Evolutionary conservation across 92 coral and sea anemone genomes (phyloP).

Genomic region (Palythoa caribaeorum): DNA sequence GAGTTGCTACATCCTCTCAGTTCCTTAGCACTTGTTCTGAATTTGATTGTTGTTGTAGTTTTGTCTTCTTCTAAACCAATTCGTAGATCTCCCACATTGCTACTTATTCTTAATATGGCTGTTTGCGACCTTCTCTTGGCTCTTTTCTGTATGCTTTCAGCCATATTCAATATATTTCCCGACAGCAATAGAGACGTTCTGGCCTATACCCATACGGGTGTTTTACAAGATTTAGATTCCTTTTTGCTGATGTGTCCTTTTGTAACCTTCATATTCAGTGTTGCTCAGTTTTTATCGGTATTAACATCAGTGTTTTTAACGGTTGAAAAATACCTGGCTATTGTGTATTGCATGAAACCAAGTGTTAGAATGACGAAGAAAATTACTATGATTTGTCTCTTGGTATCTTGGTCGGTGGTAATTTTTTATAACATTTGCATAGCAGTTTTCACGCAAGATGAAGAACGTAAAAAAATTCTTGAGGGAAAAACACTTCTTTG

Average conservation of each 20-base stretch:
- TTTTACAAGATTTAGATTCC: neutral
- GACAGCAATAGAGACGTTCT: neutral
- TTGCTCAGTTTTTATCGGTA: neutral
- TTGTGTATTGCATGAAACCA: conserved; percentile 15
- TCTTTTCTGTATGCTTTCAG: neutral
- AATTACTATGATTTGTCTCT: neutral
- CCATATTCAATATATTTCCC: neutral
- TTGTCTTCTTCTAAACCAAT: neutral
- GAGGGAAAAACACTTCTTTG: neutral
- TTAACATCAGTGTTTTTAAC: neutral
- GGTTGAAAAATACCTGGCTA: neutral
- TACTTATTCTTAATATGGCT: conserved; percentile 18
- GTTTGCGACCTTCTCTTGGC: neutral
- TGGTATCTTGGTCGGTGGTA: neutral
- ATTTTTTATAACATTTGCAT: neutral
- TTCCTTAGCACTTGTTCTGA: neutral
- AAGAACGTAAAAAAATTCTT: neutral
- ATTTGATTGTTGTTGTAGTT: neutral
- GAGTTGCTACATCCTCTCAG: neutral
- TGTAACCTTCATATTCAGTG: neutral
- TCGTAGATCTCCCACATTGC: conserved; percentile 10
- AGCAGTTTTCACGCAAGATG: neutral
- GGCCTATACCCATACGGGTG: neutral
- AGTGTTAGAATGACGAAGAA: neutral
- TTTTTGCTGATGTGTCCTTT: neutral